phyloP scores from a whole-genome alignment of 2,797 vertebrate species.

The Sylvilagus floridanus region DNA sequence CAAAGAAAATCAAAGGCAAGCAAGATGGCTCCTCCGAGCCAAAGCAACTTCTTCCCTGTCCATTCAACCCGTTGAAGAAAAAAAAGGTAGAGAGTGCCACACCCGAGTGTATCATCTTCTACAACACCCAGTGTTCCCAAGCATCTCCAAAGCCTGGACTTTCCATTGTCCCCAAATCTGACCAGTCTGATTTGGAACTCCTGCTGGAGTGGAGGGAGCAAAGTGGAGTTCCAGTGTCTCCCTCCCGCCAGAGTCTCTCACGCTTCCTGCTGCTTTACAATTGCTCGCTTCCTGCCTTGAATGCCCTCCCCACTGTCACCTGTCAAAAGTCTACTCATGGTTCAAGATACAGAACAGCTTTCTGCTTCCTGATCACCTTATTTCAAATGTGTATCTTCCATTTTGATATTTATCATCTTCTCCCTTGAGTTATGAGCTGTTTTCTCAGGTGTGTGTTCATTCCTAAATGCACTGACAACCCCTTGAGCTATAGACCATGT shows the following conservation, averaged over 20 bases:
- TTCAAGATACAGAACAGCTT: constrained; percentile 40
- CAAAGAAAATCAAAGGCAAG: constrained; percentile 4
- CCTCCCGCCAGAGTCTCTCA: not conserved
- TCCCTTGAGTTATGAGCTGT: not conserved
- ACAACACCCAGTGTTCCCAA: not conserved
- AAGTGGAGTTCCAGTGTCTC: not conserved
- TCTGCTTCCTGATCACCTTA: constrained; percentile 22
- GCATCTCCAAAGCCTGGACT: not conserved
- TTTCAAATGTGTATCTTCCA: not conserved
- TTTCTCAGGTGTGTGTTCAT: not conserved
- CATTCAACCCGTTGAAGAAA: not conserved
- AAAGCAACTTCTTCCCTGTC: not conserved
- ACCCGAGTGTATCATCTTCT: not conserved
- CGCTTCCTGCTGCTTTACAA: not conserved
- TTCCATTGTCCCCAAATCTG: not conserved
- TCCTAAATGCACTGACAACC: not conserved
- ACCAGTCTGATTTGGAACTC: not conserved
- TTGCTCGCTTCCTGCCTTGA: not conserved
- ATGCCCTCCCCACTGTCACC: not conserved
- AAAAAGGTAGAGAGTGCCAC: not conserved
- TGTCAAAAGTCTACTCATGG: not conserved
- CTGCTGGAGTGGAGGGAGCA: not conserved
- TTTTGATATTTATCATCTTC: not conserved
- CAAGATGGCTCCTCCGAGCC: not conserved
- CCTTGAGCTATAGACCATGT: not conserved